phyloP scores from a whole-genome alignment of 2,888 invertebrate species.

The Drosophila prolongata region DNA sequence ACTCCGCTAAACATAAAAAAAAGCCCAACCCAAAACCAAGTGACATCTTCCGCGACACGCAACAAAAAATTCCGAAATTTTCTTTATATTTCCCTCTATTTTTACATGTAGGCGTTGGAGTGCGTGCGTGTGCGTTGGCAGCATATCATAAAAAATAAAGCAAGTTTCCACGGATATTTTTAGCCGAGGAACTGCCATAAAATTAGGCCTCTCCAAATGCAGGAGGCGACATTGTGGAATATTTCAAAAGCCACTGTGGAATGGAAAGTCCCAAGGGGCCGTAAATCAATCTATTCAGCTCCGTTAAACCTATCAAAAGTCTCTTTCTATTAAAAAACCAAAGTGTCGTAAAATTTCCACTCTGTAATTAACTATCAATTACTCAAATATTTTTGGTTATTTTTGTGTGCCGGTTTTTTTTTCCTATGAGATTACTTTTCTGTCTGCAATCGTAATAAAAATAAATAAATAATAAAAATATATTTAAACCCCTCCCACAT shows the following conservation, averaged over 20 bases:
- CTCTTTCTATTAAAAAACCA: slow-evolving; percentile 7
- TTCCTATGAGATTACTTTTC: no score
- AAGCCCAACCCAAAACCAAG: neutral
- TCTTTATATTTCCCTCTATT: slow-evolving; percentile 62
- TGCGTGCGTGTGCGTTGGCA: slow-evolving; percentile 37
- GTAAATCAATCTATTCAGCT: slow-evolving; percentile 27
- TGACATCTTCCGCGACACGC: slow-evolving; percentile 50
- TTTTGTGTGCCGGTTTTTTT: neutral
- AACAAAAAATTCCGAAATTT: slow-evolving; percentile 55
- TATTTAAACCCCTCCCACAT: no score
- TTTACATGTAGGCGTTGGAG: slow-evolving; percentile 55
- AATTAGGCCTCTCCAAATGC: slow-evolving; percentile 70
- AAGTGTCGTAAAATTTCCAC: slow-evolving; percentile 34
- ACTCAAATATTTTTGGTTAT: neutral
- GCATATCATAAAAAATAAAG: slow-evolving; percentile 36
- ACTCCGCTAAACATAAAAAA: neutral
- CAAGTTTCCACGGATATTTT: slow-evolving; percentile 31
- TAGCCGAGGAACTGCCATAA: slow-evolving; percentile 33
- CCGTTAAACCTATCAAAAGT: slow-evolving; percentile 2
- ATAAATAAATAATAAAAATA: no score
- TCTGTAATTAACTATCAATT: slow-evolving; percentile 10
- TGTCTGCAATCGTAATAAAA: no score
- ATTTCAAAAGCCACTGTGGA: slow-evolving; percentile 4
- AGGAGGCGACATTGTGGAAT: slow-evolving; percentile 31
- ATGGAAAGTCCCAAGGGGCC: neutral